Evolutionary conservation across 2,888 invertebrate genomes (phyloP).

Genomic region (Sesia apiformis): DNA sequence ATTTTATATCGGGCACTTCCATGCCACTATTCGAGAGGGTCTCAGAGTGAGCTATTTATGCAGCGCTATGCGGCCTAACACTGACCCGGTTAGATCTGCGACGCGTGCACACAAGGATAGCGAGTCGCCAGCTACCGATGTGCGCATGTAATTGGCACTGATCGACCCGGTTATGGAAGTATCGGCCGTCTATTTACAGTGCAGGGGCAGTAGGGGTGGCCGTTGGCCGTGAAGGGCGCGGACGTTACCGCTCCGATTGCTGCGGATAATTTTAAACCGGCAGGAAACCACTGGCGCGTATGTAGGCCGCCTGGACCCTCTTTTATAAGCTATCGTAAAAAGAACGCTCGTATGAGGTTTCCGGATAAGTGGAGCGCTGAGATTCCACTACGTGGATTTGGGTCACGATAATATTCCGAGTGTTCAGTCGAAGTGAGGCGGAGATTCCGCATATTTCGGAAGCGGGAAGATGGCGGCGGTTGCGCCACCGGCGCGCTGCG

Average conservation of each 20-base stretch:
- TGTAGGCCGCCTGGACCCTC: conserved; percentile 60
- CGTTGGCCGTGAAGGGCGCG: conserved; percentile 62
- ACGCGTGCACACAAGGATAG: conserved; percentile 61
- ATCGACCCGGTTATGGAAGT: conserved; percentile 13
- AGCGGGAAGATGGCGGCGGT: conserved; percentile 29
- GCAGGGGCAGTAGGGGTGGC: conserved; percentile 41
- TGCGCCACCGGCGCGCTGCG: conserved; percentile 28
- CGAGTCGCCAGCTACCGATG: conserved; percentile 18
- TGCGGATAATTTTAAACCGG: conserved; percentile 63
- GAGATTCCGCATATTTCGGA: conserved; percentile 44
- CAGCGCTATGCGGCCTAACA: conserved; percentile 70
- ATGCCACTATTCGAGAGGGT: conserved; percentile 17
- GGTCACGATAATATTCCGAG: conserved; percentile 45
- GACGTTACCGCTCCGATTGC: conserved; percentile 55
- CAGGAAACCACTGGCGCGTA: conserved; percentile 64
- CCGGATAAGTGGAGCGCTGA: conserved; percentile 61
- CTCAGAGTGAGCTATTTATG: conserved; percentile 49
- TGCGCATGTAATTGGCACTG: conserved; percentile 15
- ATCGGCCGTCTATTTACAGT: conserved; percentile 21
- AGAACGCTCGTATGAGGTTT: conserved; percentile 39
- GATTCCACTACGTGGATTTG: conserved; percentile 39
- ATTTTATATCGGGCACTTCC: conserved; percentile 32
- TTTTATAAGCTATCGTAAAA: conserved; percentile 55
- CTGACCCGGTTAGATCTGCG: conserved; percentile 64
- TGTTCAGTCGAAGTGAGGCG: conserved; percentile 1